Evolutionary conservation across 2,888 invertebrate genomes (phyloP).

Genomic region (Dysmachus trigonus): DNA sequence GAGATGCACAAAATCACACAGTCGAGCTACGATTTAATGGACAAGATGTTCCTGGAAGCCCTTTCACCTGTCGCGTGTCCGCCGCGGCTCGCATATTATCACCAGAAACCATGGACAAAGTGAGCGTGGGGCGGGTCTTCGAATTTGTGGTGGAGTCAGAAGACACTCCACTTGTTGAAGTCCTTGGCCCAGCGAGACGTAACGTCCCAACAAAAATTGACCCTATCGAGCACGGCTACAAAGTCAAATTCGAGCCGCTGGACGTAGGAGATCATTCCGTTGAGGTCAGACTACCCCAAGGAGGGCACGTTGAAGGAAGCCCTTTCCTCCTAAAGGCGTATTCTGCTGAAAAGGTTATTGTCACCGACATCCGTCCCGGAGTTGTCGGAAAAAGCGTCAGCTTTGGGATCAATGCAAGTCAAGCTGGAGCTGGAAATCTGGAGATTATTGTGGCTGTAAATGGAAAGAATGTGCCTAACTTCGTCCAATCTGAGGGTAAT

Average conservation of each 20-base stretch:
- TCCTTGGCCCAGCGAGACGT: conserved; percentile 78
- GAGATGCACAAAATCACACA: conserved; percentile 88
- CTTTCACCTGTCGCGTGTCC: conserved; percentile 68
- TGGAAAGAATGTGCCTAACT: conserved; percentile 97
- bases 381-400: conserved; percentile 92
- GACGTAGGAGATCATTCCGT: conserved; percentile 95
- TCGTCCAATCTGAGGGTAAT: conserved; percentile 96
- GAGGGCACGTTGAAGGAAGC: conserved; percentile 90
- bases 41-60: conserved; percentile 87
- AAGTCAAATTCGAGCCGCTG: conserved; percentile 80
- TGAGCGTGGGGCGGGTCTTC: conserved; percentile 85
- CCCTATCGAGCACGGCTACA: conserved; percentile 64
- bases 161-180: conserved; percentile 81
- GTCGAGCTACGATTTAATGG: conserved; percentile 97
- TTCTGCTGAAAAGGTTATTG: conserved; percentile 92
- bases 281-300: conserved; percentile 72
- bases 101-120: conserved; percentile 86
- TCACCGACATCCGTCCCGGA: conserved; percentile 91
- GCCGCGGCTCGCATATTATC: conserved; percentile 86
- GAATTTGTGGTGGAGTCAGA: conserved; percentile 89
- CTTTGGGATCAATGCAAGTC: conserved; percentile 88
- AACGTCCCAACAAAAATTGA: conserved; percentile 73
- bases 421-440: conserved; percentile 92
- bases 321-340: conserved; percentile 96
- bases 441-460: conserved; percentile 98